Percentiles rank a stretch among this genome's conserved stretches.
These are phyloP conservation scores for Toxotes jaculatrix DNA, from an alignment of 2,113 vertebrate genomes.

Conservation along the genomic window DNA sequence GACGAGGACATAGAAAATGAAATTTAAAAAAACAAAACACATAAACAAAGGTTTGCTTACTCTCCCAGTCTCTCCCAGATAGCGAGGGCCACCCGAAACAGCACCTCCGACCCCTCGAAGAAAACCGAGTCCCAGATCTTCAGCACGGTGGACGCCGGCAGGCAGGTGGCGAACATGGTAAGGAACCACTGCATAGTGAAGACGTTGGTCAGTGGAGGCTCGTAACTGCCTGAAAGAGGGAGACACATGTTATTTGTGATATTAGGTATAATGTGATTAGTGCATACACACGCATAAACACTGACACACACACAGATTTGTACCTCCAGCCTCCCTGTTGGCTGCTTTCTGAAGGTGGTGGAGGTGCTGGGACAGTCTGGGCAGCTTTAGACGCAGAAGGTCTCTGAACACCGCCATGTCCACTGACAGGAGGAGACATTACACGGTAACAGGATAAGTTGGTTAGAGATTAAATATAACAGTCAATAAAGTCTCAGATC, in stretches of 20 bases:
- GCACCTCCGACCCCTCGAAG: slow-evolving; percentile 97
- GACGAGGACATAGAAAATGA: neutral
- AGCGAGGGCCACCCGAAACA: slow-evolving; percentile 93
- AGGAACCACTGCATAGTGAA: slow-evolving; percentile 99
- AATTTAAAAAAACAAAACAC: neutral
- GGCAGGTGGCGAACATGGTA: slow-evolving; percentile 98
- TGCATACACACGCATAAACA: neutral
- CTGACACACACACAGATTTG: neutral
- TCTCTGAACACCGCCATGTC: slow-evolving; percentile 83
- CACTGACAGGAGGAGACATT: slow-evolving; percentile 56
- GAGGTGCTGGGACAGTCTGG: slow-evolving; percentile 79
- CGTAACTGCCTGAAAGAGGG: slow-evolving; percentile 90
- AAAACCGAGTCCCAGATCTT: slow-evolving; percentile 99
- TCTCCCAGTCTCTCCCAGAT: slow-evolving; percentile 97
- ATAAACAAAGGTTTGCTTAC: slow-evolving; percentile 85
- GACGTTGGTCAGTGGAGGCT: slow-evolving; percentile 97
- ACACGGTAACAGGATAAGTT: neutral
- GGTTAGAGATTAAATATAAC: neutral
- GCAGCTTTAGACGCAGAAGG: slow-evolving; percentile 79
- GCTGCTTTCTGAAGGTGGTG: slow-evolving; percentile 78
- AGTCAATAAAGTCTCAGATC: neutral
- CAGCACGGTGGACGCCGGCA: slow-evolving; percentile 95
- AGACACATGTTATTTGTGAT: neutral
- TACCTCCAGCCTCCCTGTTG: slow-evolving; percentile 80
- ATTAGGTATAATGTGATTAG: neutral